A percentile compares a stretch with the other conserved stretches of the same genome.
phyloP scores from a whole-genome alignment of 2,888 invertebrate genomes.

The Trichogramma dendrolimi region DNA sequence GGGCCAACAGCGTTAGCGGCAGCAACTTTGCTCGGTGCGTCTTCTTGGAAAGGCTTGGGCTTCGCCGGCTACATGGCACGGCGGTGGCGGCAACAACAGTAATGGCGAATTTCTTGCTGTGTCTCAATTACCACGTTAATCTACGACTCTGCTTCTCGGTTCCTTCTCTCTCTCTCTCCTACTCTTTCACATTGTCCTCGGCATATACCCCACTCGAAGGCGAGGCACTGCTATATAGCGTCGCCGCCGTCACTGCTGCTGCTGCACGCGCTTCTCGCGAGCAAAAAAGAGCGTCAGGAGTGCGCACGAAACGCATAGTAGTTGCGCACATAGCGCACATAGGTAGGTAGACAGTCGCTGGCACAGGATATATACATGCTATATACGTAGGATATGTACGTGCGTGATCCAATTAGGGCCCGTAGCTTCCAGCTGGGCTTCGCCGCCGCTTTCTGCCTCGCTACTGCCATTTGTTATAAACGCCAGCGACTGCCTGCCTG shows the following conservation, averaged over 20 bases:
- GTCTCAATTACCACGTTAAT: conserved; percentile 51
- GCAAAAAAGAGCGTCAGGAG: too few species aligned
- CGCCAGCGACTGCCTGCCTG: too few species aligned
- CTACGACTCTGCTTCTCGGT: conserved; percentile 37
- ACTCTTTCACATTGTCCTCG: background rate
- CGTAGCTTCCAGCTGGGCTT: conserved; percentile 24
- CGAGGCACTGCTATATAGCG: too few species aligned
- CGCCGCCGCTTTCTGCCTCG: background rate
- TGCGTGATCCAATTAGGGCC: conserved; percentile 45
- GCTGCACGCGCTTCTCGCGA: background rate
- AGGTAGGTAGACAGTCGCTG: too few species aligned
- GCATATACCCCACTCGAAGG: too few species aligned
- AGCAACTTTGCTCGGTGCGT: background rate
- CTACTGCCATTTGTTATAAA: conserved; percentile 19
- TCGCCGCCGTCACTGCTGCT: too few species aligned
- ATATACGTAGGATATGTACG: conserved; percentile 14
- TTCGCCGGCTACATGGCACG: background rate
- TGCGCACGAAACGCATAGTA: too few species aligned
- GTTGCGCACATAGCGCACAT: too few species aligned
- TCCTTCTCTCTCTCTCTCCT: too few species aligned
- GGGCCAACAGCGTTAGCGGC: too few species aligned
- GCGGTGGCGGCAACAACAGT: too few species aligned
- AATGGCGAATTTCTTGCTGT: conserved; percentile 26
- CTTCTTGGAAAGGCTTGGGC: conserved; percentile 19
- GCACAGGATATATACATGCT: too few species aligned